Percentiles rank a stretch among this genome's conserved stretches.
Evolutionary conservation across 2,113 vertebrate species (phyloP).

Genomic region (Gambusia holbrooki): DNA sequence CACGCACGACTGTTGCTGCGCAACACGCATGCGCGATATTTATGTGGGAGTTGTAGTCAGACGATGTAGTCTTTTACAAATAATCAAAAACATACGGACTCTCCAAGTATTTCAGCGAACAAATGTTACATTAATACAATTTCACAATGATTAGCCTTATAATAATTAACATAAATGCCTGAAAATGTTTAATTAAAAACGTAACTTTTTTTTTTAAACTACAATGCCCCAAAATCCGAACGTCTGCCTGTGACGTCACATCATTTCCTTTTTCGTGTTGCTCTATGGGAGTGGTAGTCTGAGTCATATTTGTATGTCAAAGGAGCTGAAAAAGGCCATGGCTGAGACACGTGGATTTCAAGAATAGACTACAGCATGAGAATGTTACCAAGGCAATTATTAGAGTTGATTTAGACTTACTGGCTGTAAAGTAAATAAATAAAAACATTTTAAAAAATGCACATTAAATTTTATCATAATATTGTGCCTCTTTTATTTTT

Average conservation of each 20-base stretch:
- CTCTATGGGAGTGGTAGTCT: slow-evolving; percentile 61
- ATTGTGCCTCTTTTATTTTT: not conserved
- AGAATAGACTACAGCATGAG: slow-evolving; percentile 1
- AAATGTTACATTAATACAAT: not conserved
- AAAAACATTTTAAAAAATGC: not conserved
- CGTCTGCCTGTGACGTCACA: not conserved
- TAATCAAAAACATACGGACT: not conserved
- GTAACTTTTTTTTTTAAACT: slow-evolving; percentile 30
- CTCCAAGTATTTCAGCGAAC: not conserved
- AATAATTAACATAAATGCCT: not conserved
- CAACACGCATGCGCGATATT: slow-evolving; percentile 32
- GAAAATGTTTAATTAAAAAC: not conserved
- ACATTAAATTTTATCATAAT: not conserved
- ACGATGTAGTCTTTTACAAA: accelerated
- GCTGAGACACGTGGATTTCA: slow-evolving; percentile 71
- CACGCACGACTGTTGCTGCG: slow-evolving; percentile 45
- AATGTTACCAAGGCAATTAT: not conserved
- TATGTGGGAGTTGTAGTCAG: slow-evolving; percentile 64
- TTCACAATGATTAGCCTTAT: not conserved
- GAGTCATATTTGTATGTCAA: slow-evolving; percentile 35
- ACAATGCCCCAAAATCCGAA: slow-evolving; percentile 47
- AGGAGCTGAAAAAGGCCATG: slow-evolving; percentile 28
- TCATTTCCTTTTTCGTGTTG: not conserved
- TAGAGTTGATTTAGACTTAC: not conserved
- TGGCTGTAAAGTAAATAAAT: not conserved